phyloP scores from a whole-genome alignment of 53 echinoderm and acorn worm genomes.

The Henricia sp. region DNA sequence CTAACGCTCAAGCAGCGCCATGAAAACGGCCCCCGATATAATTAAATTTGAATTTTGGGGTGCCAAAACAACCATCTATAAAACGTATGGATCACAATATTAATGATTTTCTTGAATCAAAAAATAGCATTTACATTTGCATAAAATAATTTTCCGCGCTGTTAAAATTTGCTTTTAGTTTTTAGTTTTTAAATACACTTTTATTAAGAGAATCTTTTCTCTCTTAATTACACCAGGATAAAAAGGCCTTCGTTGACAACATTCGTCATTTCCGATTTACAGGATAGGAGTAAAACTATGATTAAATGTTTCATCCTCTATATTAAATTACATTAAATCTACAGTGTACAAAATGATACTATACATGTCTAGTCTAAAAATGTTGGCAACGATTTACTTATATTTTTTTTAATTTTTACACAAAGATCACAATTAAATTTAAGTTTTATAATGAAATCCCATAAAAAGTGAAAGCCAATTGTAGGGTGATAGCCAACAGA shows the following conservation, averaged over 20 bases:
- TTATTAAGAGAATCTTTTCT: not conserved
- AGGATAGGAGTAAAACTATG: conserved; percentile 5
- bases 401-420: not conserved
- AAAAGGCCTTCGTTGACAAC: not conserved
- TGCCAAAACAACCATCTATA: not conserved
- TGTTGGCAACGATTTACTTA: not conserved
- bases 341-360: conserved; percentile 26
- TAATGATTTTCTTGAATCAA: not conserved
- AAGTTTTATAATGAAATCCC: too few species aligned
- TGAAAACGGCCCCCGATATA: too few species aligned
- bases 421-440: too few species aligned
- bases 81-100: not conserved
- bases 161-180: not conserved
- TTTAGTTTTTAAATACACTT: conserved; percentile 20
- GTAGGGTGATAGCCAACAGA: too few species aligned
- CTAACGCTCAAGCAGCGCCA: too few species aligned
- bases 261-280: not conserved
- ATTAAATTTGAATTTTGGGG: too few species aligned
- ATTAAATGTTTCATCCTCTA: conserved; percentile 17
- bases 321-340: conserved; percentile 40
- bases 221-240: conserved; percentile 5
- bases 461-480: too few species aligned
- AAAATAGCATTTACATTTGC: conserved; percentile 57
- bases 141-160: conserved; percentile 40
- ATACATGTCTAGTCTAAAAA: conserved; percentile 5